Evolutionary conservation across 2,888 invertebrate species (phyloP).

Genomic region (Acrobasis repandana): DNA sequence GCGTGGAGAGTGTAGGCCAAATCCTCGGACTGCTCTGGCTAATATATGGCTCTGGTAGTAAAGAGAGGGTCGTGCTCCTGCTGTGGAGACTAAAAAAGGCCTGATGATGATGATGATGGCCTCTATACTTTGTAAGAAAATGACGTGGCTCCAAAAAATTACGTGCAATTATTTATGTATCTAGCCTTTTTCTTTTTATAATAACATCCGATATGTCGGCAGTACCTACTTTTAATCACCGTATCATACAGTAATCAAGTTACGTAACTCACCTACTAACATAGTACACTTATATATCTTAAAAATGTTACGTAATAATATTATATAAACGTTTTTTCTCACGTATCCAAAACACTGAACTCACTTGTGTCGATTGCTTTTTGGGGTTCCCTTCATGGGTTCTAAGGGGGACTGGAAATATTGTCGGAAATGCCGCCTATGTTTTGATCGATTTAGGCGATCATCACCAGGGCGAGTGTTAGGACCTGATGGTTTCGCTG

Average conservation of each 20-base stretch:
- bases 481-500: too few relatives aligned
- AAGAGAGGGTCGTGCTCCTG: too few relatives aligned
- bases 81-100: too few relatives aligned
- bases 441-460: too few relatives aligned
- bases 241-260: slow-evolving; percentile 23
- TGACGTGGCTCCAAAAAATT: not conserved
- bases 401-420: too few relatives aligned
- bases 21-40: too few relatives aligned
- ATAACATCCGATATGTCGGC: slow-evolving; percentile 2
- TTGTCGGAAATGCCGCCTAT: too few relatives aligned
- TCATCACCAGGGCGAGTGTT: too few relatives aligned
- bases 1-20: too few relatives aligned
- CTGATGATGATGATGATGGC: too few relatives aligned
- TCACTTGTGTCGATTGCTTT: not conserved
- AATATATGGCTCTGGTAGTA: too few relatives aligned
- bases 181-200: not conserved
- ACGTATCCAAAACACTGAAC: slow-evolving; percentile 20
- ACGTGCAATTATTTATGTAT: not conserved
- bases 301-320: slow-evolving; percentile 31
- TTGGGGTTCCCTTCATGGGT: not conserved
- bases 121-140: too few relatives aligned
- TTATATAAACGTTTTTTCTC: slow-evolving; percentile 24
- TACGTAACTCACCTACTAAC: slow-evolving; percentile 54
- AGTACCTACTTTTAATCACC: slow-evolving; percentile 7
- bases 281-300: slow-evolving; percentile 39